phyloP scores from a whole-genome alignment of 2,888 invertebrate genomes.

The Embidobia sp. region DNA sequence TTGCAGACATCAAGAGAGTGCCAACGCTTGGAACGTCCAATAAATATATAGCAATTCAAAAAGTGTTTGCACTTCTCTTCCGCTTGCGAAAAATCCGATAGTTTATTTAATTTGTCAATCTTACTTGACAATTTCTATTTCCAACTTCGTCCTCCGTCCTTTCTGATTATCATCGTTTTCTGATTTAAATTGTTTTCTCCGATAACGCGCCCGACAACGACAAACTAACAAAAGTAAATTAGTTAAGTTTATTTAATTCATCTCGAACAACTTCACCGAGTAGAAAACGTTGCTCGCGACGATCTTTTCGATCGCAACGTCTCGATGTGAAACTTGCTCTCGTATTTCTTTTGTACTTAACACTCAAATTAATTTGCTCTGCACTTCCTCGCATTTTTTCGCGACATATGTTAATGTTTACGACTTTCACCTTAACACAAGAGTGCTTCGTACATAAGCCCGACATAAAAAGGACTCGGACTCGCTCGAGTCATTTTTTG shows the following conservation, averaged over 20 bases:
- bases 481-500: slow-evolving; percentile 30
- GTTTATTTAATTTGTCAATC: no score
- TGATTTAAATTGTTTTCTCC: no score
- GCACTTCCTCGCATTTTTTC: slow-evolving; percentile 12
- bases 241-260: slow-evolving; percentile 7
- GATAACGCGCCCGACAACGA: background rate
- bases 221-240: background rate
- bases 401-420: slow-evolving; percentile 46
- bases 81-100: no score
- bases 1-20: no score
- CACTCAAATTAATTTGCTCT: slow-evolving; percentile 17
- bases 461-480: slow-evolving; percentile 10
- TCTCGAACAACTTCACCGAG: background rate
- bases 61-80: no score
- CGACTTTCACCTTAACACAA: slow-evolving; percentile 32
- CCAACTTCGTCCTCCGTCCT: no score
- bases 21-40: no score
- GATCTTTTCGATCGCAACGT: background rate
- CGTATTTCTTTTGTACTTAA: background rate
- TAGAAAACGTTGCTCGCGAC: background rate
- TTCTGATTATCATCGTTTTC: no score
- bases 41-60: no score
- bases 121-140: no score
- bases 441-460: slow-evolving; percentile 28
- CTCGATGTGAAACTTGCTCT: background rate